phyloP scores from a whole-genome alignment of 2,113 vertebrate genomes.

The Sitta europaea region DNA sequence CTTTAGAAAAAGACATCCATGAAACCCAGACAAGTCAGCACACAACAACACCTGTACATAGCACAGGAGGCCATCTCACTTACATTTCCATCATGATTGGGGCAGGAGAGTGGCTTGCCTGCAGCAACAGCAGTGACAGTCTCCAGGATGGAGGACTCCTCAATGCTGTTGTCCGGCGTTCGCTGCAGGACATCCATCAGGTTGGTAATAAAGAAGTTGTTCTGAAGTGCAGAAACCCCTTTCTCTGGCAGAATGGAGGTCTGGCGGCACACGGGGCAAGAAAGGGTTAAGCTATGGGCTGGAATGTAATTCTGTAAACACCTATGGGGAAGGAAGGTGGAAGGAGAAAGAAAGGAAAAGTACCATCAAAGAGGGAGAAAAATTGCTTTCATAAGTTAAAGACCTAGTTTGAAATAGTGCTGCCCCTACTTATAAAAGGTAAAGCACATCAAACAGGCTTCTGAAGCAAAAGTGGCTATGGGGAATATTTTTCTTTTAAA shows the following conservation, averaged over 20 bases:
- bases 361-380: neutral
- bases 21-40: neutral
- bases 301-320: slow-evolving; percentile 98
- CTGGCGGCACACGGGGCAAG: slow-evolving; percentile 95
- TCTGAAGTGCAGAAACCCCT: slow-evolving; percentile 94
- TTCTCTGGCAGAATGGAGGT: slow-evolving; percentile 98
- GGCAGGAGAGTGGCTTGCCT: slow-evolving; percentile 89
- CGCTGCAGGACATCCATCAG: slow-evolving; percentile 98
- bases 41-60: neutral
- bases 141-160: slow-evolving; percentile 83
- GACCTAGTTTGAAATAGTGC: neutral
- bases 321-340: slow-evolving; percentile 67
- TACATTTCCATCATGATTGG: slow-evolving; percentile 95
- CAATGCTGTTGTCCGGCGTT: slow-evolving; percentile 80
- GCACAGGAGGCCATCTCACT: slow-evolving; percentile 31
- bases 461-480: neutral
- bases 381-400: neutral
- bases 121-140: slow-evolving; percentile 84
- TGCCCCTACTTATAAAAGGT: neutral
- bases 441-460: neutral
- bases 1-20: neutral
- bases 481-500: neutral
- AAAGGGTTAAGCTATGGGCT: slow-evolving; percentile 90
- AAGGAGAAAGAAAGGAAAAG: neutral
- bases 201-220: slow-evolving; percentile 99